Base-by-base conservation (phyloP, 1,140 invertebrate species). In the Xylocopa sonorina region DNA sequence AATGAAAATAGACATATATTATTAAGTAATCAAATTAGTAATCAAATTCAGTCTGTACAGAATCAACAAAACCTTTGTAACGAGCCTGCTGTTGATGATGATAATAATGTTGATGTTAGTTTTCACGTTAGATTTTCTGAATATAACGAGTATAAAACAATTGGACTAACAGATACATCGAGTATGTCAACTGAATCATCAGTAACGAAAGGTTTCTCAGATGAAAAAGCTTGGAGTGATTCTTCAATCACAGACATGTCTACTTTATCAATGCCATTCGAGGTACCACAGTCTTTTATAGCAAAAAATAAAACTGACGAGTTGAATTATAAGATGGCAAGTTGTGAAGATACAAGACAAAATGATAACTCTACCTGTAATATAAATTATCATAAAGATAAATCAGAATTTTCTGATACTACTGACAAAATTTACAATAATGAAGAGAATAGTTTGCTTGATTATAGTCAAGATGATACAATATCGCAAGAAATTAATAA, bases 61-160 rank as follows among this genome's bases (percentile, higher is more conserved):
- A 38, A 57, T 18, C n/a, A 74, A 55, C 43, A 55, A 3, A 55
- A 53, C 32, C 21, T 7, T 48, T 50, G 16, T 55, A 24, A 79
- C 18, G 1, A n/a, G n/a, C n/a, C 9, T 46, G 7, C 46, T 50
- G 5, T 60, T 62, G 46, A 48, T 1, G 16, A 29, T 21, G 32
- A 86, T 67, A 69, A 81, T n/a, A 81, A 89, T 38, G 48, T 81
- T 16, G 80, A 88, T 57, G 55, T 29, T 14, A 91, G 89, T 78
- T 73, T 91, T 41, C 92, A 91, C 55, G 93, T 93, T 7, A 89
- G 92, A 87, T 93, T 93, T 80, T 84, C 92, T 21, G 92, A 93
- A 74, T 88, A 87, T 58, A 92, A 93, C 51, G 90, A 92, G 34
- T 92, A 92, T n/a, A 92, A 91, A 82, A 92, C 90, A 9, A 89